Evolutionary conservation across 35 echinoderm and acorn worm genomes (phyloP).

Genomic region (Apostichopus californicus): DNA sequence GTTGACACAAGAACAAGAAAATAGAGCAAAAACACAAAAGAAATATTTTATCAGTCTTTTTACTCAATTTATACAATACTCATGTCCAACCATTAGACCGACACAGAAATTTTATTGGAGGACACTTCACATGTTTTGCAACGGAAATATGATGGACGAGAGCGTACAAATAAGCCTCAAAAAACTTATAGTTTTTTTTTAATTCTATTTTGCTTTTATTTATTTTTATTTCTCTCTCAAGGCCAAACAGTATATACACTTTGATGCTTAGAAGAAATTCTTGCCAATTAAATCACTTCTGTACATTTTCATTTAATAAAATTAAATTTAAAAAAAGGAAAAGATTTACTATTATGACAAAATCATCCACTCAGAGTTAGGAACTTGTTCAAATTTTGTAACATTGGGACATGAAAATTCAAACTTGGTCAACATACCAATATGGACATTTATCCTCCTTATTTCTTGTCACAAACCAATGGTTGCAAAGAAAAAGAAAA

Average conservation of each 20-base stretch:
- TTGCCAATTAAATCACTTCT: neutral
- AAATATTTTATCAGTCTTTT: neutral
- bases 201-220: neutral
- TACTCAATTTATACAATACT: constrained; percentile 12
- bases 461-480: too few relatives aligned
- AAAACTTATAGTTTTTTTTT: neutral
- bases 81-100: neutral
- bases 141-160: constrained; percentile 1
- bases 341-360: neutral
- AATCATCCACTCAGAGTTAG: neutral
- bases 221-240: neutral
- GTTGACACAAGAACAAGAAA: neutral
- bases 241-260: constrained; percentile 50
- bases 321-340: neutral
- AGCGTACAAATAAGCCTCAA: constrained; percentile 2
- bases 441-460: too few relatives aligned
- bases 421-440: too few relatives aligned
- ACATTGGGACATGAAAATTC: too few relatives aligned
- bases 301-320: constrained; percentile 31
- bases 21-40: neutral
- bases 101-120: constrained; percentile 2
- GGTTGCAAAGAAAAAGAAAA: neutral
- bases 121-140: constrained; percentile 3
- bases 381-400: too few relatives aligned
- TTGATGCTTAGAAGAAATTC: constrained; percentile 1